phyloP scores from a whole-genome alignment of 2,888 invertebrate genomes.

The Tanytarsus gracilentus region DNA sequence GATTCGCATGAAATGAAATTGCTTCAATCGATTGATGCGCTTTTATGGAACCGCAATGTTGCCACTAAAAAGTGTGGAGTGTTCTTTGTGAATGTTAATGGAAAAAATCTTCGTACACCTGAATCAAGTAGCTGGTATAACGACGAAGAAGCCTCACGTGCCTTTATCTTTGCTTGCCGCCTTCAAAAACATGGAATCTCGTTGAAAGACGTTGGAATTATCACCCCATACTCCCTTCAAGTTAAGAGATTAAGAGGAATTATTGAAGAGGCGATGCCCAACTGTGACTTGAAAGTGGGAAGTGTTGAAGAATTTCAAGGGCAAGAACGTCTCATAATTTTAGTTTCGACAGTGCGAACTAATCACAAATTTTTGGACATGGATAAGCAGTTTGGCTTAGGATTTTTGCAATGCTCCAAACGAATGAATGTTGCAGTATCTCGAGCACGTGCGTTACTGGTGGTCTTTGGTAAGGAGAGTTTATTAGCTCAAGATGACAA shows the following conservation, averaged over 20 bases:
- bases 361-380: slow-evolving; percentile 39
- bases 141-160: slow-evolving; percentile 42
- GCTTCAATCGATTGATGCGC: slow-evolving; percentile 2
- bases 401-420: slow-evolving; percentile 65
- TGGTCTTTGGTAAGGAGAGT: slow-evolving; percentile 78
- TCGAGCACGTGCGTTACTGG: slow-evolving; percentile 66
- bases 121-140: slow-evolving; percentile 33
- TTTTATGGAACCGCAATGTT: slow-evolving; percentile 13
- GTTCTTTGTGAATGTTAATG: slow-evolving; percentile 22
- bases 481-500: slow-evolving; percentile 54
- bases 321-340: slow-evolving; percentile 56
- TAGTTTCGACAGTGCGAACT: slow-evolving; percentile 62
- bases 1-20: slow-evolving; percentile 39
- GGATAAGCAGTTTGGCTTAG: slow-evolving; percentile 51
- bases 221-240: slow-evolving; percentile 89
- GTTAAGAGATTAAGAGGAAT: slow-evolving; percentile 46
- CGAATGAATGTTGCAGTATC: slow-evolving; percentile 86
- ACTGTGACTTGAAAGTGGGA: slow-evolving; percentile 52
- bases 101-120: not conserved
- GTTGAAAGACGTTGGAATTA: slow-evolving; percentile 57
- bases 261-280: slow-evolving; percentile 41
- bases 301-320: slow-evolving; percentile 84
- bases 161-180: slow-evolving; percentile 2
- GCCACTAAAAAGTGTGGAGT: slow-evolving; percentile 11
- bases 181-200: not conserved